These are phyloP conservation scores for Oncorhynchus kisutch DNA, from an alignment of 2,113 vertebrate genomes.

Conservation along the genomic window DNA sequence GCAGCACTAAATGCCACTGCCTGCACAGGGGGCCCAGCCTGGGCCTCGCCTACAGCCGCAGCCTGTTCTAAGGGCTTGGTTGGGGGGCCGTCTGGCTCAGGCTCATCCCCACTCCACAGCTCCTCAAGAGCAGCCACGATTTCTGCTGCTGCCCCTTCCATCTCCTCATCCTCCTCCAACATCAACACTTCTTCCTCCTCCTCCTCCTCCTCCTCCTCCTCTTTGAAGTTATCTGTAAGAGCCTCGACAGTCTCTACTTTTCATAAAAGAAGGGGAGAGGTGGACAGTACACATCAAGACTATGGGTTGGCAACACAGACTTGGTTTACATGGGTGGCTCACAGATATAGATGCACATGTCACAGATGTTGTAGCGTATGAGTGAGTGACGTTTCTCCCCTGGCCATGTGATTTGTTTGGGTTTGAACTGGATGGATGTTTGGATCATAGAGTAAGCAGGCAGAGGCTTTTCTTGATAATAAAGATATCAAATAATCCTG, in stretches of 20 bases:
- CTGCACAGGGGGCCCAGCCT: slow-evolving; percentile 68
- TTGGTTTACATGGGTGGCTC: slow-evolving; percentile 69
- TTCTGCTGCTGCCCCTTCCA: slow-evolving; percentile 73
- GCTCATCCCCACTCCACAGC: slow-evolving; percentile 82
- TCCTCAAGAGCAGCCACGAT: slow-evolving; percentile 82
- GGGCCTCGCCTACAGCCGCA: slow-evolving; percentile 76
- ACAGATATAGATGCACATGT: slow-evolving; percentile 33
- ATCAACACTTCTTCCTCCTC: slow-evolving; percentile 50
- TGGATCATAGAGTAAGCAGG: no score
- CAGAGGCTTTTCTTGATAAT: no score
- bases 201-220: slow-evolving; percentile 76
- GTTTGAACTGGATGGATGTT: neutral
- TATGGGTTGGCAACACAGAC: slow-evolving; percentile 82
- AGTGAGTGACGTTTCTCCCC: slow-evolving; percentile 10
- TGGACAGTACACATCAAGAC: slow-evolving; percentile 85
- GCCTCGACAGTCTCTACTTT: slow-evolving; percentile 88
- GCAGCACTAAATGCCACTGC: slow-evolving; percentile 74
- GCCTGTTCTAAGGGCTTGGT: slow-evolving; percentile 76
- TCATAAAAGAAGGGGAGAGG: slow-evolving; percentile 84
- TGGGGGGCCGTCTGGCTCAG: slow-evolving; percentile 73
- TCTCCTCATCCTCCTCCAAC: slow-evolving; percentile 72
- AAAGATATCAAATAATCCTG: no score
- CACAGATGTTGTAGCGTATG: slow-evolving; percentile 32
- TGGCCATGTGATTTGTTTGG: neutral
- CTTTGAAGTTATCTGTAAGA: slow-evolving; percentile 78